phyloP scores from a whole-genome alignment of 1,140 invertebrate species.

The Triops longicaudatus region DNA sequence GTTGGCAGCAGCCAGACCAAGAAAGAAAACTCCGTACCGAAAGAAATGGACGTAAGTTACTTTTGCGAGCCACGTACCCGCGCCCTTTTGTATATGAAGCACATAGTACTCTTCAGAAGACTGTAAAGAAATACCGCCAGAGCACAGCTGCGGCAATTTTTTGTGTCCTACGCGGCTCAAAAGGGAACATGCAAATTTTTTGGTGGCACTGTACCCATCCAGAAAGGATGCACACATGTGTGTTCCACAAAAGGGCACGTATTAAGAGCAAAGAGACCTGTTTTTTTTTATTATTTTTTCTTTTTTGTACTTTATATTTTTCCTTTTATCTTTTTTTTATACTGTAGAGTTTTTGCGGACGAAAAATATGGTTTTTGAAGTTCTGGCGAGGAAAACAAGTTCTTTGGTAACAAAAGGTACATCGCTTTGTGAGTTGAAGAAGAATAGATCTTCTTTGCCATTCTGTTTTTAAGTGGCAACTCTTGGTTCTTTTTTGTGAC shows the following conservation, averaged over 20 bases:
- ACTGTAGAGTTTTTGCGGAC: background rate
- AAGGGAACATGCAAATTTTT: background rate
- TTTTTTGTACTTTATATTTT: background rate
- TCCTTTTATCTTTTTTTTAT: background rate
- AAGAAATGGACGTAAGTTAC: no score
- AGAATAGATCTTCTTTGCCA: background rate
- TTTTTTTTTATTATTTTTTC: background rate
- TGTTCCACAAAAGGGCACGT: background rate
- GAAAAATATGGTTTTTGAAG: background rate
- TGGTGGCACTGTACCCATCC: background rate
- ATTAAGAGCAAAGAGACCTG: background rate
- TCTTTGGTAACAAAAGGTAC: background rate
- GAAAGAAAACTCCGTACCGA: no score
- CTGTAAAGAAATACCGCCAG: no score
- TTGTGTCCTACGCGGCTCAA: no score
- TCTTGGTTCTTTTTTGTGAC: background rate
- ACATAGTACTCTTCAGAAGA: no score
- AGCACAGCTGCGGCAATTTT: no score
- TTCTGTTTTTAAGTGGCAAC: slow-evolving; percentile 6
- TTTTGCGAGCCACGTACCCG: no score
- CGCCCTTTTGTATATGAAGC: no score
- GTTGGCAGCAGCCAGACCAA: no score
- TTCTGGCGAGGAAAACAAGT: background rate
- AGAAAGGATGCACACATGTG: background rate
- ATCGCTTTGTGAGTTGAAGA: background rate